Evolutionary conservation across 2,888 invertebrate species (phyloP), one percentile per base, ranked within the genome.

Genomic region (Polyploca ridens): DNA sequence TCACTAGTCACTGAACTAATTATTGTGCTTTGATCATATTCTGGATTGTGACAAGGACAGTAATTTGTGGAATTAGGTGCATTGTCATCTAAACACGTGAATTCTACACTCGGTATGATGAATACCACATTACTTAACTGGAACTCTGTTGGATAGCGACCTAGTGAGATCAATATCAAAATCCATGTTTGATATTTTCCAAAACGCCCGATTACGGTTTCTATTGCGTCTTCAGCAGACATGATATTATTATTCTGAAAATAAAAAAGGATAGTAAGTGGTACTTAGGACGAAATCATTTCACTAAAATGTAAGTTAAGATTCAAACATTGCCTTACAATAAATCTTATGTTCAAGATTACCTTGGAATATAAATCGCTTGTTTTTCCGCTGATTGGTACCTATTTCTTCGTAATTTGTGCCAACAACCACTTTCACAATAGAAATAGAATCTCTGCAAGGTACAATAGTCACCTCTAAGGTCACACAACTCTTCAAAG

Each of bases 71-170:
- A 71, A 73, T 93, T 93, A 13, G 81, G 79, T 11, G 79, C 79
- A 63, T 70, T 79, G 46, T 79, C 82, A 65, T 93, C 93, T 64
- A 83, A 76, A 68, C 95, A 95, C 4, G 82, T 86, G 68, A 93
- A 95, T 65, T 94, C 89, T 0, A 91, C 92, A 35, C 89, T 89
- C 1, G 95, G 95, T 64, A 95, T 89, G 27, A 95, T 78, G 74
- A 95, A 95, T 19, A 94, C 91, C 2, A 95, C 95, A 60, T 95
- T 95, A 16, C 90, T 86, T 57, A 95, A 87, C 74, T 95, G 94
- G 82, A 94, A 95, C 54, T 95, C 95, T 0, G 95, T 93, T 0
- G 95, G 95, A 67, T 94, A 89, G 63, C 95, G 93, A 3, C 94
- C 95, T 41, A 95, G 70, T 0, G 90, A 87, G 5, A 95, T 78